Evolutionary conservation across 2,113 vertebrate species (phyloP), one percentile per base, ranked within the genome.

Genomic region (Nannobrachium achirus): DNA sequence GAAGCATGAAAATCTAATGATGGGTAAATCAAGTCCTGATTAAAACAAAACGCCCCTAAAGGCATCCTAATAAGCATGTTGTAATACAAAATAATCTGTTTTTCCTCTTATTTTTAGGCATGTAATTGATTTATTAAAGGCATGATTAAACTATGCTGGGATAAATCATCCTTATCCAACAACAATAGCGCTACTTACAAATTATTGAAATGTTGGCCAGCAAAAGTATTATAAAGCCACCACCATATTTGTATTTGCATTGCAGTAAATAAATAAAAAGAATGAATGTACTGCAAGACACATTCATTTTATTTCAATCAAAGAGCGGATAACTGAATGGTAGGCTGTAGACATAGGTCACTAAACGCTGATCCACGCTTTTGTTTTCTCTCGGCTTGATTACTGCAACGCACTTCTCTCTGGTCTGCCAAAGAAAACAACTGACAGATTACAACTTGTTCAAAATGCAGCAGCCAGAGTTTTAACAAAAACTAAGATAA

Each of bases 121-220:
- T 86, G 77, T 78, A 87, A 89, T 82, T 88, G 82, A 85, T 88
- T 82, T 62, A 78, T 84, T 89, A 88, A 90, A 71, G 48, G 73
- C 59, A 16, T 67, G 63, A 86, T 80, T 75, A 85, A 71, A 56
- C 69, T 60, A 56, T 75, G 73, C 68, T 64, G 70, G 38, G 66
- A 86, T 76, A 52, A 76, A 75, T 76, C 75, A 73, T 63, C 64
- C 73, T 80, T 68, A 71, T 85, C 63, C 65, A 66, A 66, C 57
- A 42, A 75, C 25, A 52, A 69, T 49, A 62, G 51, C 66, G 69
- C 83, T 82, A 62, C 66, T 65, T 59, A 77, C 73, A 71, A 65
- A 76, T 48, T 10, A 62, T 63, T 62, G 60, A 74, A 61, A 85
- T 72, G 75, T 80, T 75, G 79, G 85, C 84, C 83, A 82, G 69